These are phyloP conservation scores for Festucalex cinctus DNA, from an alignment of 2,113 vertebrate genomes.

Conservation along the genomic window DNA sequence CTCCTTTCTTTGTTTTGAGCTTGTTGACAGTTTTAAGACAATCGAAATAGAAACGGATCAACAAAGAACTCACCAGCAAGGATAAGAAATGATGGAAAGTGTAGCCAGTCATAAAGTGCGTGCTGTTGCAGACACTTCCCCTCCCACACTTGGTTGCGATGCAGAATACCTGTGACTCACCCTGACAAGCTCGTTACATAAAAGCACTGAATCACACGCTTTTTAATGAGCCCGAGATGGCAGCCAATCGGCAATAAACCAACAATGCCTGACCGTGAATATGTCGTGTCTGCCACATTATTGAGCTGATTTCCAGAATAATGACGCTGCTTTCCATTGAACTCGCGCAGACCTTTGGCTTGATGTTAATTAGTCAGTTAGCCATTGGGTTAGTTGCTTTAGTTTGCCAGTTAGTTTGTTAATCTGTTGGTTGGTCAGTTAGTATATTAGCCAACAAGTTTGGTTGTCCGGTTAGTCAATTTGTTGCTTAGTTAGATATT, in stretches of 20 bases:
- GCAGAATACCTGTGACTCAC: constrained; percentile 54
- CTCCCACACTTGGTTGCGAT: constrained; percentile 50
- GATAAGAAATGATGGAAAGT: neutral
- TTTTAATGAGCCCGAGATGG: constrained; percentile 14
- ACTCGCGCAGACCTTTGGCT: neutral
- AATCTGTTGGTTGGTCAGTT: no score
- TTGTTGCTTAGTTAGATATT: no score
- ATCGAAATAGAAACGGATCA: neutral
- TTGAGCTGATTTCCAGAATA: constrained; percentile 7
- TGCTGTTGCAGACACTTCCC: constrained; percentile 28
- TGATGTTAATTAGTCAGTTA: neutral
- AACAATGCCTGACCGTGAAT: neutral
- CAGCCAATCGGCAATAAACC: constrained; percentile 10
- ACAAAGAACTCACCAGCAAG: neutral
- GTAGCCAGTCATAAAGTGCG: constrained; percentile 18
- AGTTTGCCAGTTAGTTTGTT: no score
- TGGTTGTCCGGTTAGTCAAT: no score
- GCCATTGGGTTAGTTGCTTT: no score
- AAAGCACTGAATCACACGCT: constrained; percentile 16
- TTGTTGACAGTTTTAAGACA: neutral
- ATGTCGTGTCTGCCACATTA: neutral
- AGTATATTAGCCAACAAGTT: no score
- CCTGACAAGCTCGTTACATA: constrained; percentile 43
- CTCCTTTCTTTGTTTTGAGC: neutral
- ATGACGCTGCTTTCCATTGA: neutral